Conservation (phyloP, 2,797 vertebrate genomes). For the Aplochiton taeniatus region DNA sequence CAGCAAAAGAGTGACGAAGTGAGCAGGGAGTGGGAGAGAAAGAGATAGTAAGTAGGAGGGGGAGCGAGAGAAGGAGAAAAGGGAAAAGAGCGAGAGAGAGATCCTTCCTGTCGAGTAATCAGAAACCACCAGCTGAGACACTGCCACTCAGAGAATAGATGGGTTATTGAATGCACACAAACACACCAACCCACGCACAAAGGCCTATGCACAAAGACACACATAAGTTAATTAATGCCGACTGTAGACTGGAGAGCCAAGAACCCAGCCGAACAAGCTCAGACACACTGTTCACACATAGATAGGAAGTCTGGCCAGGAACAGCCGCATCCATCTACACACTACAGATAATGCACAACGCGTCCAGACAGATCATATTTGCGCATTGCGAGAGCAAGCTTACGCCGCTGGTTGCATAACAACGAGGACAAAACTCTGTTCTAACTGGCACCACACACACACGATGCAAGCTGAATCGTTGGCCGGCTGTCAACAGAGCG, state of each 20-base stretch:
- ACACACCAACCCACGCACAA: conserved; percentile 11
- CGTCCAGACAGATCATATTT: conserved; percentile 28
- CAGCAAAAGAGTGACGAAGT: background rate
- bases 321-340: conserved; percentile 34
- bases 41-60: conserved; percentile 39
- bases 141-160: conserved; percentile 1
- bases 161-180: background rate
- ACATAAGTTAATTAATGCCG: background rate
- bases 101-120: background rate
- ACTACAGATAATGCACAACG: background rate
- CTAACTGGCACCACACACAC: conserved; percentile 5
- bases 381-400: conserved; percentile 13
- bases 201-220: background rate
- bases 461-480: conserved; percentile 21
- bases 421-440: conserved; percentile 1
- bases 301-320: conserved; percentile 29
- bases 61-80: background rate
- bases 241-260: conserved; percentile 5
- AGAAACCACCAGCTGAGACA: conserved; percentile 3
- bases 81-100: conserved; percentile 36
- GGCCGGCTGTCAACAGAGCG: conserved; percentile 8
- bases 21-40: conserved; percentile 24
- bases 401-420: background rate
- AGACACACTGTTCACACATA: conserved; percentile 37
- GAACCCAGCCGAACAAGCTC: conserved; percentile 17